These are phyloP conservation scores for Hirtodrosophila histrioides DNA, from an alignment of 2,888 invertebrate genomes.

Conservation along the genomic window DNA sequence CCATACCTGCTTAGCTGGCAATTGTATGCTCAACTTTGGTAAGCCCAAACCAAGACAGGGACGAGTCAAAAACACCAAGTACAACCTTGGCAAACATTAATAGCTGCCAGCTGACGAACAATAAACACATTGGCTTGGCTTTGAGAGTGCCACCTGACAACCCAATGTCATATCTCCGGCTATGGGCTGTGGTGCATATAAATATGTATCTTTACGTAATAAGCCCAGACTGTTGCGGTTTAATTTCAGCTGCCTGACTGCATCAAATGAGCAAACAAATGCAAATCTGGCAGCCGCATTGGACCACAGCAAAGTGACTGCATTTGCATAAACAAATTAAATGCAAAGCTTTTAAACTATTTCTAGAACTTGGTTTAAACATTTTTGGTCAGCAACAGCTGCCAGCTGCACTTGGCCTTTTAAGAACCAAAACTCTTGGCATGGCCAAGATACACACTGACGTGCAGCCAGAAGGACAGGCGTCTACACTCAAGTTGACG, in stretches of 20 bases:
- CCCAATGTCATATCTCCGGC: conserved; percentile 19
- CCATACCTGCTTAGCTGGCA: neutral
- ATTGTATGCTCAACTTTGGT: conserved; percentile 9
- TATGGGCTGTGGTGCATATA: no score
- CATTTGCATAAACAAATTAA: conserved; percentile 32
- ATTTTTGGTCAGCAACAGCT: conserved; percentile 23
- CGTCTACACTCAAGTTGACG: conserved; percentile 65
- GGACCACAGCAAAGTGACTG: conserved; percentile 5
- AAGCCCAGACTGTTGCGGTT: conserved; percentile 47
- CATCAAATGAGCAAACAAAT: conserved; percentile 55
- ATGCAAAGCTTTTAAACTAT: conserved; percentile 30
- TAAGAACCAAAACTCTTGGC: conserved; percentile 13
- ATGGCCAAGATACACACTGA: conserved; percentile 22
- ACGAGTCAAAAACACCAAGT: conserved; percentile 16
- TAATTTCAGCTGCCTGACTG: conserved; percentile 52
- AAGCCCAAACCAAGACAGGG: conserved; percentile 12
- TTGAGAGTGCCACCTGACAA: conserved; percentile 14
- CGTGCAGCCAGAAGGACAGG: conserved; percentile 31
- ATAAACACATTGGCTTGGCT: conserved; percentile 42
- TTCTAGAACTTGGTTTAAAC: neutral
- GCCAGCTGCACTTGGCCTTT: conserved; percentile 59
- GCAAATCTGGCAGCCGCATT: conserved; percentile 21
- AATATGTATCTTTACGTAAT: conserved; percentile 13
- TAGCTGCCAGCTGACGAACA: conserved; percentile 40
- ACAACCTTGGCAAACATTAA: conserved; percentile 55